Evolutionary conservation across 2,113 vertebrate genomes (phyloP).

Genomic region (Percopsis transmontana): DNA sequence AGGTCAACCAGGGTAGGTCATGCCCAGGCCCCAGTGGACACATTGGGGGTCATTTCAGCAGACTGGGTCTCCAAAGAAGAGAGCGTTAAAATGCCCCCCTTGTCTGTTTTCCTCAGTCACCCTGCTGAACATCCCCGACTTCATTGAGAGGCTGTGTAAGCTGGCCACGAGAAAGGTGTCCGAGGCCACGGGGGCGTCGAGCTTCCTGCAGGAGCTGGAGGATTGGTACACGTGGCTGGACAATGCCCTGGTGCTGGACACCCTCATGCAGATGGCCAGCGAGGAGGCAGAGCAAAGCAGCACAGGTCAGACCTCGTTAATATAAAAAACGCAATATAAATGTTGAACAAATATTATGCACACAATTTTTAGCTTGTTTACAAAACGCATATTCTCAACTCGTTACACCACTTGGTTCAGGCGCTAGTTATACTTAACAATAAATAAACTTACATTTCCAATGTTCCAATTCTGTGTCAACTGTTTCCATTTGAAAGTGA

Average conservation of each 20-base stretch:
- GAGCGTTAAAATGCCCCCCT: background rate
- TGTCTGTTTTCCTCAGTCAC: slow-evolving; percentile 78
- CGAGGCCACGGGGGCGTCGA: slow-evolving; percentile 88
- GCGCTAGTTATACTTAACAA: no score
- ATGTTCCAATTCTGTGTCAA: no score
- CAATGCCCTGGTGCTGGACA: slow-evolving; percentile 93
- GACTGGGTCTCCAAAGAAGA: background rate
- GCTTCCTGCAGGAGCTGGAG: slow-evolving; percentile 94
- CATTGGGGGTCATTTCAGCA: background rate
- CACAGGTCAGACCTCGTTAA: slow-evolving; percentile 79
- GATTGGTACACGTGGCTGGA: slow-evolving; percentile 99
- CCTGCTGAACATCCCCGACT: slow-evolving; percentile 94
- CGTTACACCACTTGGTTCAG: no score
- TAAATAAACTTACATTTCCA: no score
- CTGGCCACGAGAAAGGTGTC: slow-evolving; percentile 95
- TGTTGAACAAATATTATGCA: background rate
- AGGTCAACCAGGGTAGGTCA: slow-evolving; percentile 92
- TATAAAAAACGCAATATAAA: no score
- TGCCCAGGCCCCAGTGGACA: background rate
- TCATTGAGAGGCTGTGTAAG: slow-evolving; percentile 94
- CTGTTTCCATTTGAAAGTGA: no score
- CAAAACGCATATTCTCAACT: no score
- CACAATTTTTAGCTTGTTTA: no score
- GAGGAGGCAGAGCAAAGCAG: slow-evolving; percentile 95
- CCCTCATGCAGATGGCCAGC: slow-evolving; percentile 94